These are phyloP conservation scores for Idaea straminata DNA, from an alignment of 2,888 invertebrate species.

Conservation along the genomic window DNA sequence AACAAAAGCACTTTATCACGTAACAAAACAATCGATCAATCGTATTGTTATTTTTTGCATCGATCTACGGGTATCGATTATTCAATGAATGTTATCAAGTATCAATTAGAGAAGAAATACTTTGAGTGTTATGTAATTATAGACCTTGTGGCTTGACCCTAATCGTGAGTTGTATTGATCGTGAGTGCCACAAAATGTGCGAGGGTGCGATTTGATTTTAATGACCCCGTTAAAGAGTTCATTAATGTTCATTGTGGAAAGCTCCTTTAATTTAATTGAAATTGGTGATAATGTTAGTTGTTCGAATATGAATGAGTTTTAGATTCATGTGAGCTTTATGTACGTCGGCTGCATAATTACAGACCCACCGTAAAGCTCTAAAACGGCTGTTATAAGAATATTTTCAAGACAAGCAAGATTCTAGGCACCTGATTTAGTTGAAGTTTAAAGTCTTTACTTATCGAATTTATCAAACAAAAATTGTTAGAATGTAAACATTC, in stretches of 20 bases:
- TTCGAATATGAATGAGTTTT: too few species aligned
- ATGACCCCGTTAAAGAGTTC: constrained; percentile 5
- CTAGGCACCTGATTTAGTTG: too few species aligned
- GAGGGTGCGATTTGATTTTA: constrained; percentile 38
- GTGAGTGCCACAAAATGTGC: constrained; percentile 46
- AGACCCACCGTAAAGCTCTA: too few species aligned
- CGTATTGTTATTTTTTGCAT: background rate
- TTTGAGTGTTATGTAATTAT: constrained; percentile 64
- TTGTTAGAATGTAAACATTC: too few species aligned
- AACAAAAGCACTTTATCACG: background rate
- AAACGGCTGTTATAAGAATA: too few species aligned
- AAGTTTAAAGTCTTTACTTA: too few species aligned
- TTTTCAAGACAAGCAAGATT: too few species aligned
- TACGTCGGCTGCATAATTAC: too few species aligned
- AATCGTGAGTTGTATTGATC: constrained; percentile 64
- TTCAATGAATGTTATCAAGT: constrained; percentile 27
- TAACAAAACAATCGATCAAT: background rate
- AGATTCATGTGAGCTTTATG: too few species aligned
- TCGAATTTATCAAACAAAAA: too few species aligned
- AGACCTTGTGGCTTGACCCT: constrained; percentile 76
- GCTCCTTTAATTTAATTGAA: too few species aligned
- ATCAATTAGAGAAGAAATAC: constrained; percentile 60
- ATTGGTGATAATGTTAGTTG: too few species aligned
- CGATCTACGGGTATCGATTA: constrained; percentile 2
- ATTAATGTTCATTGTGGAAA: background rate